A percentile compares a stretch with the other conserved stretches of the same genome.
Conservation (phyloP, 2,113 vertebrate genomes). For the Candoia aspera region DNA sequence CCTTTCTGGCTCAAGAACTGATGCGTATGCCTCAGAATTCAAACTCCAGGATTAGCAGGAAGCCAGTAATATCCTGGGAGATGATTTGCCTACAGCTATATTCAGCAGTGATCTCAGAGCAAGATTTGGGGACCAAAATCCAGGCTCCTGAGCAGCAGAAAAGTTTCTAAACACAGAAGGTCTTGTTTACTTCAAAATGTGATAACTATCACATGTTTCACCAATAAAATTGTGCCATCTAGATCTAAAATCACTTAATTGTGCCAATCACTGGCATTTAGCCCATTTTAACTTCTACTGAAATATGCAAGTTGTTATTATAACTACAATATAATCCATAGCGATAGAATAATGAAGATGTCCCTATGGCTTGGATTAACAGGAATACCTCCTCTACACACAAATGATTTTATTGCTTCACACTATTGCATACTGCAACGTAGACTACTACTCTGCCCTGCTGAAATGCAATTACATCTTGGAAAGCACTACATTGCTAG, state of each 20-base stretch:
- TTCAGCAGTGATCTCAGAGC: rapidly evolving
- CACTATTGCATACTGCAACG: slow-evolving; percentile 38
- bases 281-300: slow-evolving; percentile 13
- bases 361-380: slow-evolving; percentile 5
- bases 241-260: neutral
- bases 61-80: rapidly evolving
- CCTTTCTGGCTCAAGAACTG: neutral
- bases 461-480: slow-evolving; percentile 45
- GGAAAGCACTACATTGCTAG: slow-evolving; percentile 21
- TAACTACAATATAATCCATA: neutral
- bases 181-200: neutral
- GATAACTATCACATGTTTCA: neutral
- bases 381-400: slow-evolving; percentile 7
- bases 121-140: neutral
- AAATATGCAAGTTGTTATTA: neutral
- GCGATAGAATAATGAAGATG: slow-evolving; percentile 36
- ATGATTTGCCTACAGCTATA: neutral
- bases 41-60: neutral
- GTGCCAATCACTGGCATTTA: neutral
- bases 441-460: slow-evolving; percentile 17
- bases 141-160: neutral
- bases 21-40: neutral
- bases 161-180: neutral
- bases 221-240: neutral
- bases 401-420: slow-evolving; percentile 42